A percentile compares a stretch with the other conserved stretches of the same genome.
Conservation (phyloP, 2,888 invertebrate genomes). For the Nesidiocoris tenuis region DNA sequence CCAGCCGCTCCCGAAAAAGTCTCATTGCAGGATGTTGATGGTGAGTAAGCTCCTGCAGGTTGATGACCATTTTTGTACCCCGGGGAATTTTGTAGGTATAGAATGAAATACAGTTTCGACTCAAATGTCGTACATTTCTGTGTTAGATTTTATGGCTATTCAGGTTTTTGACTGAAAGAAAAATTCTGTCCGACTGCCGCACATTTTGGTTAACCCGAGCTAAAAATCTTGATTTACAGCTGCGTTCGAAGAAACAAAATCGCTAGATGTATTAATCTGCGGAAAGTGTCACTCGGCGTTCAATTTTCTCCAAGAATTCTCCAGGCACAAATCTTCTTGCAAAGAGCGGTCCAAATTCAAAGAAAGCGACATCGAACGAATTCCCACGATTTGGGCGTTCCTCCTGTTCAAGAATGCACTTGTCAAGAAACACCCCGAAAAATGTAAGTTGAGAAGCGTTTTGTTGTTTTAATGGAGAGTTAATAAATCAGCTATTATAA, state of each 20-base stretch:
- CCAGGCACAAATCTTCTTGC: constrained; percentile 67
- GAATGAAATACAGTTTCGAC: too few relatives aligned
- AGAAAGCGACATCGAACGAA: constrained; percentile 64
- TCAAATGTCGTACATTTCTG: too few relatives aligned
- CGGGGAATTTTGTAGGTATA: too few relatives aligned
- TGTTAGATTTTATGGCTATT: too few relatives aligned
- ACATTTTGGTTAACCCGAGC: too few relatives aligned
- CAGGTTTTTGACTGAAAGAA: too few relatives aligned
- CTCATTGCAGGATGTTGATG: neutral
- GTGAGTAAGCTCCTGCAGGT: too few relatives aligned
- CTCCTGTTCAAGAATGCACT: constrained; percentile 68
- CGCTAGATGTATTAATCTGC: constrained; percentile 76
- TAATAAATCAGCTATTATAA: neutral
- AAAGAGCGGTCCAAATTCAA: constrained; percentile 63
- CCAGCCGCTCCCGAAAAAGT: neutral
- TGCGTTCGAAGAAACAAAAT: constrained; percentile 73
- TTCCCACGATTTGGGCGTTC: constrained; percentile 84
- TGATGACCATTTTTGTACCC: too few relatives aligned
- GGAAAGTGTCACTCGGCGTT: constrained; percentile 79
- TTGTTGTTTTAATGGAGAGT: neutral
- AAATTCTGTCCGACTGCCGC: too few relatives aligned
- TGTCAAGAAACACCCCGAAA: constrained; percentile 47
- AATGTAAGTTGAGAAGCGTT: too few relatives aligned
- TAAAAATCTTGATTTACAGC: constrained; percentile 60
- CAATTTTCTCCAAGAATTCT: constrained; percentile 76